These are phyloP conservation scores for Acropternis orthonyx DNA, from an alignment of 2,797 vertebrate species.

Conservation along the genomic window DNA sequence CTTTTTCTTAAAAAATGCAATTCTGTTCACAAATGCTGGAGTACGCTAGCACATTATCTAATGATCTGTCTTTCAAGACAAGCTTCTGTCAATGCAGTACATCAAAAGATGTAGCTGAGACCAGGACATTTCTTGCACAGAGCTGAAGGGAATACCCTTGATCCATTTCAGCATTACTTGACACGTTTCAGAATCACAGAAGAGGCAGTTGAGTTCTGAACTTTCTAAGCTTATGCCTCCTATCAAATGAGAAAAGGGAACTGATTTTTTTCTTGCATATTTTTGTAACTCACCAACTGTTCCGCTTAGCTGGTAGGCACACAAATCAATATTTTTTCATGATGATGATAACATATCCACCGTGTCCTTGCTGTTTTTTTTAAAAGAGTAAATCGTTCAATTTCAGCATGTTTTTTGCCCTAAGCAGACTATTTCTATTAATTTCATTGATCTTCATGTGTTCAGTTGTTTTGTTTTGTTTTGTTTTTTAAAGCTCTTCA, in stretches of 20 bases:
- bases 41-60: not conserved
- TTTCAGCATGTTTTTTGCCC: not conserved
- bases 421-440: conserved; percentile 21
- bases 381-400: not conserved
- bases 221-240: not conserved
- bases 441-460: conserved; percentile 29
- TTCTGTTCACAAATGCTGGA: conserved; percentile 11
- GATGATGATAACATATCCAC: not conserved
- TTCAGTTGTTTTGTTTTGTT: not conserved
- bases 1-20: not conserved
- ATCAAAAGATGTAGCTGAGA: not conserved
- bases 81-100: not conserved
- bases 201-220: not conserved
- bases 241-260: not conserved
- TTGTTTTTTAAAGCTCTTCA: not conserved
- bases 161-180: conserved; percentile 29
- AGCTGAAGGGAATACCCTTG: not conserved
- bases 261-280: not conserved
- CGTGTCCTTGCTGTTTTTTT: not conserved
- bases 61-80: conserved; percentile 46
- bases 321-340: conserved; percentile 4
- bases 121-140: not conserved
- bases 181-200: not conserved
- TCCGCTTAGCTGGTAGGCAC: not conserved
- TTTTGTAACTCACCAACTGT: not conserved